Conservation (phyloP, 2,888 invertebrate species). For the Dryococelus australis region DNA sequence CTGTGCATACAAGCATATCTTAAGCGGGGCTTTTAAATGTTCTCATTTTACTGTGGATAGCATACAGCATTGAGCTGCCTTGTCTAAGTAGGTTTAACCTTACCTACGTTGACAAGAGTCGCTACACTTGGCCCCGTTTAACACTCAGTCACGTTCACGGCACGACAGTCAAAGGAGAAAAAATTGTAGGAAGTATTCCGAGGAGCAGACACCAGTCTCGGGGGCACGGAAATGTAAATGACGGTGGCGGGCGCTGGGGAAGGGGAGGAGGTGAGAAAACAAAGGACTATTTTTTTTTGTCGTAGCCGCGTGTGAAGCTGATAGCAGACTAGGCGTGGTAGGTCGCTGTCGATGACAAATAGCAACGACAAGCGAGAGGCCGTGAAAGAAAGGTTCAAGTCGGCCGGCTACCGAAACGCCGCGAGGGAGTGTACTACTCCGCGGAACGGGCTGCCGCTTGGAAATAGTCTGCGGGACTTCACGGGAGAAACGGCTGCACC, state of each 20-base stretch:
- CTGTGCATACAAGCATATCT: too few relatives aligned
- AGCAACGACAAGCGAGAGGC: neutral
- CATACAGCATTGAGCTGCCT: too few relatives aligned
- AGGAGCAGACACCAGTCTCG: neutral
- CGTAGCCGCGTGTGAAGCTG: neutral
- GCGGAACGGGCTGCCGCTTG: too few relatives aligned
- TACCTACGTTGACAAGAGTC: too few relatives aligned
- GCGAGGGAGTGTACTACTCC: too few relatives aligned
- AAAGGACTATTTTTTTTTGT: neutral
- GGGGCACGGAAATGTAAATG: constrained; percentile 5
- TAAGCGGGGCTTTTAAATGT: too few relatives aligned
- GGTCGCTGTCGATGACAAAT: neutral
- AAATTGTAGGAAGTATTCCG: neutral
- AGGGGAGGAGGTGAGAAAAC: neutral
- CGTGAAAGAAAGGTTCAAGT: neutral
- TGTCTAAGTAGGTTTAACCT: too few relatives aligned
- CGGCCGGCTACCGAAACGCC: neutral
- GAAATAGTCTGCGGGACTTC: too few relatives aligned
- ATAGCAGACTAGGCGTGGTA: neutral
- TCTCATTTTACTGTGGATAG: too few relatives aligned
- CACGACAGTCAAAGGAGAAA: neutral
- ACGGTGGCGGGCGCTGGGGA: neutral
- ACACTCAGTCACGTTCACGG: too few relatives aligned
- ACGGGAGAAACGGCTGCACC: too few relatives aligned
- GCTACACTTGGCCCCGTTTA: too few relatives aligned